Evolutionary conservation across 2,888 invertebrate species (phyloP), one percentile per base, ranked within the genome.

Genomic region (Selenia dentaria): DNA sequence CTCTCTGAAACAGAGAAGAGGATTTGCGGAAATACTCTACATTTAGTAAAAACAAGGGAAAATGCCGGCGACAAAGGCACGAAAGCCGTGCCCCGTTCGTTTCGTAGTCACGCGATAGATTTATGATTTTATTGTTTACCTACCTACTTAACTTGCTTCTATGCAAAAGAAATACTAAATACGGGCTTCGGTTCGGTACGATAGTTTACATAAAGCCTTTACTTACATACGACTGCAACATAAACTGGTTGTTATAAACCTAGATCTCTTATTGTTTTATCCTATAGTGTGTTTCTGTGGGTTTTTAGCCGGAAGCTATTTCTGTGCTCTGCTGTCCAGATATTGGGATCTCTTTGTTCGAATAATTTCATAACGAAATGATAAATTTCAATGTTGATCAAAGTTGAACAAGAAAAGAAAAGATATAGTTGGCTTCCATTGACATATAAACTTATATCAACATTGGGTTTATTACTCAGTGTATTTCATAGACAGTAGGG

Each of bases 81-180:
- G 70, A 67, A 72, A 61, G 57, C 63, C 55, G 31, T 36, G 27
- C 27, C 20, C 5, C 27, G 36, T 69, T 75, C 67, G 73, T 63
- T 69, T 75, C 67, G 73, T 63, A 44, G 79, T 81, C 84, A 83
- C 82, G 83, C 83, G 72, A 79, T 59, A 64, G 70, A 74, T 71
- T 77, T 72, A 79, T 68, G 68, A 74, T 74, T 75, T 43, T 34
- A 79, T 68, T 59, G 60, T 45, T 40, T 41, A 36, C 35, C 36
- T 39, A 46, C 46, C 39, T 34, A 33, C n/a, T n/a, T n/a, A n/a
- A 28, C 33, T 33, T 41, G 18, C 26, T 25, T 20, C 16, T 22
- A 25, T 10, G 18, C 34, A 20, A 37, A 27, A 26, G 14, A 43
- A 36, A 36, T 20, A 36, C 20, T 12, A 10, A 22, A 36, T n/a